Evolutionary conservation across 2,888 invertebrate genomes (phyloP).

Genomic region (Eremobia ochroleuca): DNA sequence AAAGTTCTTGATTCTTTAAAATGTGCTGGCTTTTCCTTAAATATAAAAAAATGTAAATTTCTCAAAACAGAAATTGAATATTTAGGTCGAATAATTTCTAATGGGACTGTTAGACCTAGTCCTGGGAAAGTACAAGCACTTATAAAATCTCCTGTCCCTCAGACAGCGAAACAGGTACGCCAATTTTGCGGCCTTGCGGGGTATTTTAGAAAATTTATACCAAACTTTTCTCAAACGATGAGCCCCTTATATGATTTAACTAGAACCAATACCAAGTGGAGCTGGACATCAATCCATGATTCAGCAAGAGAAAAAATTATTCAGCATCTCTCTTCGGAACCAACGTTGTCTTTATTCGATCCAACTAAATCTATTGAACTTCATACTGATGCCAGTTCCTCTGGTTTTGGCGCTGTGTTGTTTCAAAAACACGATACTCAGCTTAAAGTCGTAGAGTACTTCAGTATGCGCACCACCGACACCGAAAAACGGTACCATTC

Average conservation of each 20-base stretch:
- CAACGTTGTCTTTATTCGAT: neutral
- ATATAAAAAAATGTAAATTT: neutral
- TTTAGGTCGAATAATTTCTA: neutral
- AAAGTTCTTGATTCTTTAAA: neutral
- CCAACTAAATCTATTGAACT: neutral
- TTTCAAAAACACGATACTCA: neutral
- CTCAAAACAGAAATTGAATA: constrained; percentile 11
- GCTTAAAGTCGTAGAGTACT: neutral
- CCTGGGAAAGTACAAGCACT: neutral
- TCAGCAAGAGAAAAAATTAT: neutral
- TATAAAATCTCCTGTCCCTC: neutral
- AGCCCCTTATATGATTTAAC: neutral
- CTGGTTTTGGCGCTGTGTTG: neutral
- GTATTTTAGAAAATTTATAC: neutral
- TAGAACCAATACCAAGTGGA: neutral
- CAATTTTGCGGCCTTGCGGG: neutral
- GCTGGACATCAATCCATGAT: neutral
- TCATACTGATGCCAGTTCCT: constrained; percentile 1
- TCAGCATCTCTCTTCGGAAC: neutral
- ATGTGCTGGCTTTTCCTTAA: neutral
- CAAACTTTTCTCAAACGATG: neutral
- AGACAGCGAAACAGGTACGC: neutral
- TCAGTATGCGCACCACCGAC: neutral
- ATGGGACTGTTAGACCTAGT: neutral
- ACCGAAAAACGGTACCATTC: neutral